Evolutionary conservation across 1,140 invertebrate species (phyloP).

Genomic region (Phymorhynchus buccinoides): DNA sequence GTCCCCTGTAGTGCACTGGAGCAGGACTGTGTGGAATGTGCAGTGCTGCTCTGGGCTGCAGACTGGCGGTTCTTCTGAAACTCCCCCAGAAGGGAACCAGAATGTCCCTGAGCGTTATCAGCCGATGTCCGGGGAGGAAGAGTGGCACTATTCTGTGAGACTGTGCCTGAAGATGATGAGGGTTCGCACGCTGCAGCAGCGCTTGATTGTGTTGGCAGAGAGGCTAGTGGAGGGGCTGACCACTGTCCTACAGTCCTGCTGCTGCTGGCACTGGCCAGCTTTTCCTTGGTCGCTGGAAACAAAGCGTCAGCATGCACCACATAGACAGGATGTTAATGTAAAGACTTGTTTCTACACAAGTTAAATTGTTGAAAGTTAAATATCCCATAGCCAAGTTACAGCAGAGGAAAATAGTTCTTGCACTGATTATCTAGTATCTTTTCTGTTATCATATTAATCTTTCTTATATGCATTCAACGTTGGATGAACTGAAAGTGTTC

Average conservation of each 20-base stretch:
- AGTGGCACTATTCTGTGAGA: neutral
- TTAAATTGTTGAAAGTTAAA: neutral
- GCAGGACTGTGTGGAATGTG: no score
- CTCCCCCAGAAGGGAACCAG: neutral
- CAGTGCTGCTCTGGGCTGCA: neutral
- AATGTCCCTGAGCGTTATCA: no score
- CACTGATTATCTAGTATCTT: no score
- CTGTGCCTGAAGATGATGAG: neutral
- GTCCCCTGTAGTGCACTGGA: no score
- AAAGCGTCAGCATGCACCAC: neutral
- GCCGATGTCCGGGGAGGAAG: no score
- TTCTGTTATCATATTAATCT: no score
- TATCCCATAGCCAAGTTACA: neutral
- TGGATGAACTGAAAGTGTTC: no score
- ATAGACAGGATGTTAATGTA: neutral
- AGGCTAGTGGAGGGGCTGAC: neutral
- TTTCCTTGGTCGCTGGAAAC: constrained; percentile 11
- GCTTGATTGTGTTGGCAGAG: neutral
- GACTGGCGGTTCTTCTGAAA: neutral
- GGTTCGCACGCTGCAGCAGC: neutral
- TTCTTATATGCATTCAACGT: no score
- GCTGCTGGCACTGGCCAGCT: neutral
- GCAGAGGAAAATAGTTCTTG: no score
- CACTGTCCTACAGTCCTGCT: constrained; percentile 4
- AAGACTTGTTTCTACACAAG: neutral